These are phyloP conservation scores for Aphidius colemani DNA, from an alignment of 2,888 invertebrate species.

Conservation along the genomic window DNA sequence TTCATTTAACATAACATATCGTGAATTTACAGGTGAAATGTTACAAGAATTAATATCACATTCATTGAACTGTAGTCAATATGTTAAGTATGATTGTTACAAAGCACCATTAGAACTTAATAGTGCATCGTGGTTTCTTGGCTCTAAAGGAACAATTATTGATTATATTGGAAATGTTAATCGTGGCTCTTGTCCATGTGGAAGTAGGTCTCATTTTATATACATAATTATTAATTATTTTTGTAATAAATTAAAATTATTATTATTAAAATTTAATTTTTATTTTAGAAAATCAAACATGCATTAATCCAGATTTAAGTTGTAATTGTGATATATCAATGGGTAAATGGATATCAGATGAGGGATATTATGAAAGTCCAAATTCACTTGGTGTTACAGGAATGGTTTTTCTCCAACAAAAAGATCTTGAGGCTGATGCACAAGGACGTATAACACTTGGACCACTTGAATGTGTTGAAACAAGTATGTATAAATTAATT, in stretches of 20 bases:
- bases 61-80: conserved; percentile 86
- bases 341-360: conserved; percentile 87
- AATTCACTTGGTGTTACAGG: conserved; percentile 86
- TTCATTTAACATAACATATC: conserved; percentile 82
- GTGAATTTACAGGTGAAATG: conserved; percentile 91
- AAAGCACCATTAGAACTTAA: conserved; percentile 85
- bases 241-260: neutral
- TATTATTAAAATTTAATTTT: no score
- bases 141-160: conserved; percentile 74
- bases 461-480: conserved; percentile 91
- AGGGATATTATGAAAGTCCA: conserved; percentile 80
- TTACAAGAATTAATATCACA: conserved; percentile 87
- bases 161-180: conserved; percentile 83
- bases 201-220: conserved; percentile 53
- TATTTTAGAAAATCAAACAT: conserved; percentile 73
- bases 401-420: conserved; percentile 88
- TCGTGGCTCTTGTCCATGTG: conserved; percentile 64
- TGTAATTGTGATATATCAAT: conserved; percentile 92
- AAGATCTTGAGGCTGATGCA: conserved; percentile 79
- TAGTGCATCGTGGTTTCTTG: conserved; percentile 87
- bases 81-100: conserved; percentile 88
- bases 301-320: conserved; percentile 78
- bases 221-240: conserved; percentile 36
- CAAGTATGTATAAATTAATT: conserved; percentile 69
- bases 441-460: conserved; percentile 87